Evolutionary conservation across 1,140 invertebrate species (phyloP).

Genomic region (Rhynchophorus ferrugineus): DNA sequence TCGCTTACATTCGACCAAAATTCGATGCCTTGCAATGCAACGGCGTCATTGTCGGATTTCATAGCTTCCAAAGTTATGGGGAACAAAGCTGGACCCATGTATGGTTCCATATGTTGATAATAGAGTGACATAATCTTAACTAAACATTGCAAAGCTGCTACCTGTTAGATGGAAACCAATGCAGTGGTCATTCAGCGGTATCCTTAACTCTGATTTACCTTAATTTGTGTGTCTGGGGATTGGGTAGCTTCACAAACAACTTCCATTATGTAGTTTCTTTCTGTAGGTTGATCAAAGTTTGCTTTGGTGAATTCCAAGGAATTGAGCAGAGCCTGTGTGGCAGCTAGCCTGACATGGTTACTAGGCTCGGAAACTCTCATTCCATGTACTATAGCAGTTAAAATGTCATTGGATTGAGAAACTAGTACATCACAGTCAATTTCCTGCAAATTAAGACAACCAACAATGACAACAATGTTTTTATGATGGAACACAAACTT

Average conservation of each 20-base stretch:
- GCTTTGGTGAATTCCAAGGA: constrained; percentile 97
- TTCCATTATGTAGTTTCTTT: constrained; percentile 99
- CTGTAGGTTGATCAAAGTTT: constrained; percentile 96
- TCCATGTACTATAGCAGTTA: constrained; percentile 98
- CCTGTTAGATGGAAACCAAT: too few relatives aligned
- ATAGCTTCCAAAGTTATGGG: constrained; percentile 98
- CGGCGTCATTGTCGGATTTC: constrained; percentile 93
- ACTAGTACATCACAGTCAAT: constrained; percentile 87
- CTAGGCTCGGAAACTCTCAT: constrained; percentile 70
- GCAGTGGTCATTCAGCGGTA: too few relatives aligned
- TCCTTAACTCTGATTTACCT: constrained; percentile 50
- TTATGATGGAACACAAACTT: constrained; percentile 3
- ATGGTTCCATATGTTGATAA: constrained; percentile 98
- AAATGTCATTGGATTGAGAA: constrained; percentile 88
- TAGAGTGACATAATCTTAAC: constrained; percentile 99
- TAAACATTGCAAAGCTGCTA: constrained; percentile 94
- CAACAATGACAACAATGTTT: constrained; percentile 9
- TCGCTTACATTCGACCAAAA: constrained; percentile 99
- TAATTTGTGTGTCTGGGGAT: constrained; percentile 76
- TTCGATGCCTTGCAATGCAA: constrained; percentile 97
- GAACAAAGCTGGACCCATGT: constrained; percentile 97
- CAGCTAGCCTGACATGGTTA: constrained; percentile 84
- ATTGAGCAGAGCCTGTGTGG: constrained; percentile 95
- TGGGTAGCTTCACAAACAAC: constrained; percentile 92
- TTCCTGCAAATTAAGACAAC: constrained; percentile 38